Evolutionary conservation across 2,797 vertebrate genomes (phyloP), one percentile per base, ranked within the genome.

Genomic region (Sternarchorhynchus goeldii): DNA sequence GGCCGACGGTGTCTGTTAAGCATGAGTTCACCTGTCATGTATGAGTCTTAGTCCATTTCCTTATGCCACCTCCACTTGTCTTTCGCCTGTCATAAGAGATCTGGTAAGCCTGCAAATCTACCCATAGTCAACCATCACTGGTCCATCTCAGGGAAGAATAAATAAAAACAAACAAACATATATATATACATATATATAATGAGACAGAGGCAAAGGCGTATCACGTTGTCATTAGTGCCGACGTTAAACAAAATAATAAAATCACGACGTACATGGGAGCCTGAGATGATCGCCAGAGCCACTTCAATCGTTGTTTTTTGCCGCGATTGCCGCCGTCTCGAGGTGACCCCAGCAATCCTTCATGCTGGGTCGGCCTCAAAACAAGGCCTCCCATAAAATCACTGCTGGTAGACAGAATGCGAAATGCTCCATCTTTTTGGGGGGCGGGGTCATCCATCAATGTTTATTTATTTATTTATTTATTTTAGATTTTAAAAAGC

Each of bases 11-110:
- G 32, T 32, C 36, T 56, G 81, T 50, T 73, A 80, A 85, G 83
- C 83, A 78, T 85, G 83, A 82, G 78, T 77, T 85, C 81, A 85
- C 81, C 81, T 78, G 81, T 77, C 81, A 82, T 82, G 81, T 78
- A 73, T 17, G 57, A 80, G 80, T 80, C 71, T 31, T 53, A 71
- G 77, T 50, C 80, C 70, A 75, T 80, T 73, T 79, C 65, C 60
- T 71, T 57, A 80, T 20, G 68, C 72, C 77, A 82, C 63, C 69
- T 82, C 72, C 75, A 78, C 53, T 77, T 55, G 75, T 80, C 75
- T 75, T 31, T 62, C 55, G 55, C 73, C 70, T 50, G 65, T 73
- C 58, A 64, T 36, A 25, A 64, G 57, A 34, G 59, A 79, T 59
- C 58, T 18, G 16, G 39, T 39, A 31, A 29, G 17, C 36, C 60